These are phyloP conservation scores for Drosophila robusta DNA, from an alignment of 2,888 invertebrate species.

Conservation along the genomic window DNA sequence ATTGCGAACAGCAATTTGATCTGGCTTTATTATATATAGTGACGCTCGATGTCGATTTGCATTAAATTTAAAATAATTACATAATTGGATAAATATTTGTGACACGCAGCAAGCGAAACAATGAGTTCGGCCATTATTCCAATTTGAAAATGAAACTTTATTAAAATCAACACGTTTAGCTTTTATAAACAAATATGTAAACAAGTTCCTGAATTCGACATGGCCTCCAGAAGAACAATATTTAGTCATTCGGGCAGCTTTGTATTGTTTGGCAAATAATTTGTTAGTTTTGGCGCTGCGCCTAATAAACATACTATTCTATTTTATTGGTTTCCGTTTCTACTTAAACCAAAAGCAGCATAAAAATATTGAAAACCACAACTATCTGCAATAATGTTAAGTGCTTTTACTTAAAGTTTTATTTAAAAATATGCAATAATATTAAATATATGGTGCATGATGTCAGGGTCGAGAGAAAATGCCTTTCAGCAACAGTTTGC, in stretches of 20 bases:
- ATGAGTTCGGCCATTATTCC: slow-evolving; percentile 41
- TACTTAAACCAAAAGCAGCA: slow-evolving; percentile 55
- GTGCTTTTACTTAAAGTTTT: slow-evolving; percentile 37
- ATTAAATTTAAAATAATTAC: slow-evolving; percentile 71
- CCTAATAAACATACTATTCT: slow-evolving; percentile 59
- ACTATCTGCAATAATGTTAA: slow-evolving; percentile 45
- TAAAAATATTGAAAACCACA: slow-evolving; percentile 59
- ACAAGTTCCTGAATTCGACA: slow-evolving; percentile 38
- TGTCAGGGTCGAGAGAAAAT: slow-evolving; percentile 13
- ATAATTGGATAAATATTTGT: slow-evolving; percentile 73
- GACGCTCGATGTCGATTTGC: slow-evolving; percentile 62
- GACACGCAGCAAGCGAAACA: slow-evolving; percentile 67
- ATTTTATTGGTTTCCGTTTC: slow-evolving; percentile 74
- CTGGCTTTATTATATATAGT: slow-evolving; percentile 42
- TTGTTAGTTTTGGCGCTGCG: slow-evolving; percentile 50
- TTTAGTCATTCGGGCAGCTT: slow-evolving; percentile 54
- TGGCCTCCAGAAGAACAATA: slow-evolving; percentile 48
- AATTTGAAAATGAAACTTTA: slow-evolving; percentile 57
- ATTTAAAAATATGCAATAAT: slow-evolving; percentile 27
- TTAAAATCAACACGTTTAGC: slow-evolving; percentile 66
- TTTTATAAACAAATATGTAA: slow-evolving; percentile 67
- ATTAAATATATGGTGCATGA: slow-evolving; percentile 14
- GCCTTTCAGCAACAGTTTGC: slow-evolving; percentile 29
- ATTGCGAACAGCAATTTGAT: slow-evolving; percentile 56
- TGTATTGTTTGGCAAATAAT: slow-evolving; percentile 52